Evolutionary conservation across 2,888 invertebrate genomes (phyloP).

Genomic region (Polyommatus iphigenia): DNA sequence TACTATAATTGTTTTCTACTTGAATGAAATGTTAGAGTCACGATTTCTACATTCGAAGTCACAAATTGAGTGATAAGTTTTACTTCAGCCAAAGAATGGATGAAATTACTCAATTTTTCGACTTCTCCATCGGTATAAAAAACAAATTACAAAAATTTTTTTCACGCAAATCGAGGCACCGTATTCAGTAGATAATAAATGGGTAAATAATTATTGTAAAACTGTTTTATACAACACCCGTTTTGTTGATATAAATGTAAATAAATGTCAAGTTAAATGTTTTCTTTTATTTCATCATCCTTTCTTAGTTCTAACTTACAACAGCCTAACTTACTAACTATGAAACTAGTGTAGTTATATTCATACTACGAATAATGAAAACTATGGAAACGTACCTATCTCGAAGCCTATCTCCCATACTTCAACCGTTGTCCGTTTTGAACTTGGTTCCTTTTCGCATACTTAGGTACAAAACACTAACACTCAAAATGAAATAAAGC

Average conservation of each 20-base stretch:
- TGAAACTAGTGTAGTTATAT: too few relatives aligned
- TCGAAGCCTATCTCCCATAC: too few relatives aligned
- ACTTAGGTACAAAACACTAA: too few relatives aligned
- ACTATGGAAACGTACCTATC: too few relatives aligned
- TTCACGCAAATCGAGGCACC: constrained; percentile 72
- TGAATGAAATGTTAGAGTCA: constrained; percentile 45
- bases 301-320: neutral
- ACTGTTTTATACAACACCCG: constrained; percentile 81
- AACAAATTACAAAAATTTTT: constrained; percentile 62
- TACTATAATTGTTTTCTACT: neutral
- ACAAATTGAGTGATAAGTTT: neutral
- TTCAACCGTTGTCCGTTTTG: too few relatives aligned
- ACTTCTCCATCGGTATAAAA: constrained; percentile 44
- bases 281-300: neutral
- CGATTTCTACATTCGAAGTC: constrained; percentile 46
- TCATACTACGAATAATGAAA: too few relatives aligned
- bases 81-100: neutral
- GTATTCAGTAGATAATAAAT: constrained; percentile 68
- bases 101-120: neutral
- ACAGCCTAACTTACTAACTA: neutral
- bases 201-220: constrained; percentile 67
- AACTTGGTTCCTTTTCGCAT: too few relatives aligned
- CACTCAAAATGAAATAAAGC: too few relatives aligned
- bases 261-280: constrained; percentile 79
- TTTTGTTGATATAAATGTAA: constrained; percentile 82